Conservation (phyloP, 2,797 vertebrate genomes). For the Danio tinwini region DNA sequence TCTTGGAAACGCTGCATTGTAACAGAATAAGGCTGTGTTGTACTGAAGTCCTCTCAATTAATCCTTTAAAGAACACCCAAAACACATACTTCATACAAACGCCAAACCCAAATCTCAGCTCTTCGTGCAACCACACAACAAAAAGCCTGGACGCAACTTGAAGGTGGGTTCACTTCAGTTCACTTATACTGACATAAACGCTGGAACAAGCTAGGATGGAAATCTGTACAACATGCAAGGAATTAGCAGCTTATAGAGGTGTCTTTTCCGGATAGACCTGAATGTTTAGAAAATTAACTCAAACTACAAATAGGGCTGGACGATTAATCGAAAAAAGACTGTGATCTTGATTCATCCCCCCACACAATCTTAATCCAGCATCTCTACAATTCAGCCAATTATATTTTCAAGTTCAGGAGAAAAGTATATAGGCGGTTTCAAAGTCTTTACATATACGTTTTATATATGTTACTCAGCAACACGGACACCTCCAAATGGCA, state of each 20-base stretch:
- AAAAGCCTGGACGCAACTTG: not conserved
- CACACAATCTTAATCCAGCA: no score
- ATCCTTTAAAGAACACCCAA: constrained; percentile 31
- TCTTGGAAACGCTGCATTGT: constrained; percentile 41
- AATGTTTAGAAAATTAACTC: not conserved
- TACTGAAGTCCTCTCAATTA: constrained; percentile 28
- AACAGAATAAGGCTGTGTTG: constrained; percentile 18
- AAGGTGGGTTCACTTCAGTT: constrained; percentile 26
- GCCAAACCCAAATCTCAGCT: constrained; percentile 8
- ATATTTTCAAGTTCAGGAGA: no score
- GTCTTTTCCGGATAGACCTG: not conserved
- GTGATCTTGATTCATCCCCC: no score
- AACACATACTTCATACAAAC: constrained; percentile 14
- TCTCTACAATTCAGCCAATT: no score
- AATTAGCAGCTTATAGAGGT: not conserved
- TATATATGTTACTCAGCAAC: no score
- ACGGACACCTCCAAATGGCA: no score
- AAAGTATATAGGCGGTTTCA: no score
- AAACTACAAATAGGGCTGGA: no score
- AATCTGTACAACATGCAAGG: not conserved
- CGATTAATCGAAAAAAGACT: no score
- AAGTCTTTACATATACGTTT: no score
- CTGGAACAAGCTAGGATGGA: not conserved
- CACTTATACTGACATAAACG: constrained; percentile 7
- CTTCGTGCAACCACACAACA: not conserved